Evolutionary conservation across 2,797 vertebrate species (phyloP).

Genomic region (Varecia variegata): DNA sequence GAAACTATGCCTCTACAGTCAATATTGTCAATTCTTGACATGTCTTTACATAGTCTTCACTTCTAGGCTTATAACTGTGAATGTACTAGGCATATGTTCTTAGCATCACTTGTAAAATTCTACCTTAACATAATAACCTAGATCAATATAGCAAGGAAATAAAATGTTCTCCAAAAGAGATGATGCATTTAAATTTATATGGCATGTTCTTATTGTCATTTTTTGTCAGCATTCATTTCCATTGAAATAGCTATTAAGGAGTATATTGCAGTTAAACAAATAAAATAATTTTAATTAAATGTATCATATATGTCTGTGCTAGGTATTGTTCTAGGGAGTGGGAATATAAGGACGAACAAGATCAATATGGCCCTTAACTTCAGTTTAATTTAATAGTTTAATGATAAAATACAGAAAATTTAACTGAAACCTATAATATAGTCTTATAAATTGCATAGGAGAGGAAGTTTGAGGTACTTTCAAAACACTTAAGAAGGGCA

Average conservation of each 20-base stretch:
- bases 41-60: neutral
- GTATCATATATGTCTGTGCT: neutral
- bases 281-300: neutral
- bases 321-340: neutral
- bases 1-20: neutral
- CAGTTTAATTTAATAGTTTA: neutral
- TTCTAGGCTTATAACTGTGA: neutral
- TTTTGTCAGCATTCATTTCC: neutral
- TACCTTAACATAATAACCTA: neutral
- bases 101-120: neutral
- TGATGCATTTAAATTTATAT: neutral
- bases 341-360: neutral
- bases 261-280: neutral
- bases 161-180: neutral
- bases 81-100: neutral
- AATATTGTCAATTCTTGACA: neutral
- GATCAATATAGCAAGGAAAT: neutral
- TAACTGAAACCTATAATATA: neutral
- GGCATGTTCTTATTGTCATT: neutral
- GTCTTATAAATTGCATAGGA: neutral
- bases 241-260: neutral
- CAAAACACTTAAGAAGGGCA: neutral
- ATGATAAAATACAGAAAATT: neutral
- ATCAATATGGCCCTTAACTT: neutral
- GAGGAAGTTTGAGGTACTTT: neutral